Percentiles rank a stretch among this genome's conserved stretches.
These are phyloP conservation scores for Drosophila basisetae DNA, from an alignment of 2,888 invertebrate genomes.

Conservation along the genomic window DNA sequence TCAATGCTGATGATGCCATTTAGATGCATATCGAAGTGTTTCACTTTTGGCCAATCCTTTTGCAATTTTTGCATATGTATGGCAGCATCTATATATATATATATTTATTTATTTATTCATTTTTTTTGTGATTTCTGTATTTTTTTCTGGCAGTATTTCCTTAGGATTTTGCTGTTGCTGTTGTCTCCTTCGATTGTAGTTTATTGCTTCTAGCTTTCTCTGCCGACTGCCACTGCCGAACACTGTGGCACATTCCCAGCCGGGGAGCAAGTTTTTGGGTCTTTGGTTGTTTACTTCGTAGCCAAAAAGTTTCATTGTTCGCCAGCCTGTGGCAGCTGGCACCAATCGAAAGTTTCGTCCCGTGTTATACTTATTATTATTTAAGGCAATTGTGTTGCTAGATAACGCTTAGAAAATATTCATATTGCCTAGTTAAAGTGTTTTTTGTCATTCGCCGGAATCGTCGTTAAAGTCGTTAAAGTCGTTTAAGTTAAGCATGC, in stretches of 20 bases:
- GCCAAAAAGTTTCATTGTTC: conserved; percentile 68
- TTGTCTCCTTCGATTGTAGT: conserved; percentile 67
- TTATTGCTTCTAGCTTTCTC: conserved; percentile 56
- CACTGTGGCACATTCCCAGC: neutral
- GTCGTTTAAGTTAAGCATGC: conserved; percentile 31
- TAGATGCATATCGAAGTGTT: conserved; percentile 78
- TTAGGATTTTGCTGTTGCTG: conserved; percentile 17
- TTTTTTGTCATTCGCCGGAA: conserved; percentile 26
- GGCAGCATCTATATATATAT: neutral
- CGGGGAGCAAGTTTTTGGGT: conserved; percentile 32
- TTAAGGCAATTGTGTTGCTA: conserved; percentile 38
- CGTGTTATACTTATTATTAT: conserved; percentile 47
- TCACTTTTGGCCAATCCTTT: conserved; percentile 78
- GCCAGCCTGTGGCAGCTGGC: conserved; percentile 71
- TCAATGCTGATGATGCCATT: conserved; percentile 78
- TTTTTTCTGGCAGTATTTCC: conserved; percentile 14
- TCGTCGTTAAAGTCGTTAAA: conserved; percentile 24
- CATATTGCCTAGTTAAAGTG: conserved; percentile 38
- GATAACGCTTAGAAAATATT: conserved; percentile 37
- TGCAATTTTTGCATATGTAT: conserved; percentile 72
- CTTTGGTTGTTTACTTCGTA: conserved; percentile 64
- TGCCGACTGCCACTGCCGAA: neutral
- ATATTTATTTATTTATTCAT: conserved; percentile 51
- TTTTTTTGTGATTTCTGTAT: conserved; percentile 9
- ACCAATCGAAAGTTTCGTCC: conserved; percentile 57